phyloP scores from a whole-genome alignment of 2,888 invertebrate species.

The Catocala nupta region DNA sequence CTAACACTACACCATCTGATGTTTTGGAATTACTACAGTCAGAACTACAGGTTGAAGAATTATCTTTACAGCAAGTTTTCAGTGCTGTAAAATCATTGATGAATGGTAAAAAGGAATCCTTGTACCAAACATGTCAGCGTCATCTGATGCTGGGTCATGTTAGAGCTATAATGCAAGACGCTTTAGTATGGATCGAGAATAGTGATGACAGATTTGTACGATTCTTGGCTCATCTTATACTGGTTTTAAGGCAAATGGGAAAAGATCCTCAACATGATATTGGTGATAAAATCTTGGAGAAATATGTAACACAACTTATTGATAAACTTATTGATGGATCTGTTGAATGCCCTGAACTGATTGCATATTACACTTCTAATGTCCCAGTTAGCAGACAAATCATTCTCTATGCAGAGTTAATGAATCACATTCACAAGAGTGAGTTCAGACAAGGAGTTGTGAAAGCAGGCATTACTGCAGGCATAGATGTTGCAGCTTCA shows the following conservation, averaged over 20 bases:
- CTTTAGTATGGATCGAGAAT: conserved; percentile 89
- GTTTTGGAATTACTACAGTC: conserved; percentile 77
- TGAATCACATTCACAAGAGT: conserved; percentile 89
- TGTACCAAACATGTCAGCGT: conserved; percentile 93
- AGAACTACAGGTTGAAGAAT: conserved; percentile 73
- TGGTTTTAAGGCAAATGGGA: conserved; percentile 94
- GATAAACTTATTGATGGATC: conserved; percentile 79
- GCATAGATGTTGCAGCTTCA: conserved; percentile 94
- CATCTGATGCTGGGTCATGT: conserved; percentile 94
- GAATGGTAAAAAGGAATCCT: conserved; percentile 88
- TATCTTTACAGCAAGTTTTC: conserved; percentile 78
- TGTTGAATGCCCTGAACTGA: conserved; percentile 91
- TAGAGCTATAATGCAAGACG: conserved; percentile 90
- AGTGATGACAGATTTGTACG: conserved; percentile 89
- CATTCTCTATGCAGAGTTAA: conserved; percentile 89
- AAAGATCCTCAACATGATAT: conserved; percentile 90
- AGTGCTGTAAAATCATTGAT: conserved; percentile 79
- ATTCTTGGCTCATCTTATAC: conserved; percentile 94
- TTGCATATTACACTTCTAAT: conserved; percentile 95
- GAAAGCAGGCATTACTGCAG: conserved; percentile 90
- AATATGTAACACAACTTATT: conserved; percentile 91
- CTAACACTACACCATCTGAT: conserved; percentile 76
- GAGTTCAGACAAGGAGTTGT: conserved; percentile 90
- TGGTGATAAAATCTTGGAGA: conserved; percentile 92
- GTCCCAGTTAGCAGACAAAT: conserved; percentile 88